Conservation (phyloP, 1,140 invertebrate genomes). For the Limonius californicus region DNA sequence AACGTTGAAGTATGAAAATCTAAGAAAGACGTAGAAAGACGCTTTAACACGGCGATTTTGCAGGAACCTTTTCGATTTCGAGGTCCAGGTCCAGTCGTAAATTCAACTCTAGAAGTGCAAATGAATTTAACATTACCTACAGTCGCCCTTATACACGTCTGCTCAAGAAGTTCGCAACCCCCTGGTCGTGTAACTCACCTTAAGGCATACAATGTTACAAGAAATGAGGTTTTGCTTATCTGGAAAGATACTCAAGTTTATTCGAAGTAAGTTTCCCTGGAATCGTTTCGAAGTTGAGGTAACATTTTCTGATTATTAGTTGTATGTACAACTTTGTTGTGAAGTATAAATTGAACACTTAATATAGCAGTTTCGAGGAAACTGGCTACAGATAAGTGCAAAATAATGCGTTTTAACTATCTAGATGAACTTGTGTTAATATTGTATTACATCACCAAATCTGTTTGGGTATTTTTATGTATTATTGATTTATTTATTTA, state of each 20-base stretch:
- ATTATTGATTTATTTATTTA: too few species aligned
- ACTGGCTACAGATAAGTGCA: neutral
- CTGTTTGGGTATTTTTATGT: too few species aligned
- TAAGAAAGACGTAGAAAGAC: neutral
- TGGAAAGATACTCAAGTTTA: conserved; percentile 33
- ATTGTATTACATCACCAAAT: too few species aligned
- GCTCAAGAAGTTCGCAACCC: conserved; percentile 17
- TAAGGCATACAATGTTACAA: conserved; percentile 32
- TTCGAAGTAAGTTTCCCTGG: conserved; percentile 31
- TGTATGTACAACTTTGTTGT: neutral
- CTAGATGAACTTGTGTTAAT: too few species aligned
- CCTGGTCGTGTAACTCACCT: conserved; percentile 32
- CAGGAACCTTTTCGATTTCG: conserved; percentile 24
- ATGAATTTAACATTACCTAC: conserved; percentile 30
- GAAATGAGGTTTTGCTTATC: conserved; percentile 36
- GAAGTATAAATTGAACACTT: neutral
- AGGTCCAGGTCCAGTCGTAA: conserved; percentile 15
- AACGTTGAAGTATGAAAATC: conserved; percentile 29
- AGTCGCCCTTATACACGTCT: conserved; percentile 35
- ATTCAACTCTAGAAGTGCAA: conserved; percentile 17
- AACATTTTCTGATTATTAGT: neutral
- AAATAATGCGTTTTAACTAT: neutral
- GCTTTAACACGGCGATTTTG: neutral
- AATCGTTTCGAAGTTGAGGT: too few species aligned
- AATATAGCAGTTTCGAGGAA: neutral